Percentiles rank a stretch among this genome's conserved stretches.
phyloP scores from a whole-genome alignment of 2,888 invertebrate genomes.

The Venusia cambrica region DNA sequence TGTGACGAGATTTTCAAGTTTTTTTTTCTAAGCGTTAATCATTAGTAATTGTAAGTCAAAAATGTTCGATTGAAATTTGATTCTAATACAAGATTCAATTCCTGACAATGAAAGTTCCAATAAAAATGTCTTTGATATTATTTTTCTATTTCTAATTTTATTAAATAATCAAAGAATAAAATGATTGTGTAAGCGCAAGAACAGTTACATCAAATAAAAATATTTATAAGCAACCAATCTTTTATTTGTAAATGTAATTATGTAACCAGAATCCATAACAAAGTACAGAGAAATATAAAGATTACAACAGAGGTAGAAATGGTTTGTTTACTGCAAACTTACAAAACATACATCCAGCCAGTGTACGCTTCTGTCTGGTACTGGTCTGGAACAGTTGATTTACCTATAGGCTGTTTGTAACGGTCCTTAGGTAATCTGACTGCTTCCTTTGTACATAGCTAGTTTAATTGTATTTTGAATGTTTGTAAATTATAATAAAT shows the following conservation, averaged over 20 bases:
- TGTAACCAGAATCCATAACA: neutral
- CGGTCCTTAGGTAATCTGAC: too few relatives aligned
- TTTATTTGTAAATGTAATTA: slow-evolving; percentile 53
- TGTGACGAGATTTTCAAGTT: slow-evolving; percentile 38
- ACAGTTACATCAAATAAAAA: slow-evolving; percentile 77
- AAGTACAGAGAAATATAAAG: slow-evolving; percentile 6
- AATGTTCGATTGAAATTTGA: slow-evolving; percentile 23
- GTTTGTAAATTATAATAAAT: too few relatives aligned
- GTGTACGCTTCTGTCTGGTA: too few relatives aligned
- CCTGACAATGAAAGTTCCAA: slow-evolving; percentile 69
- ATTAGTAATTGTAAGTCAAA: slow-evolving; percentile 23
- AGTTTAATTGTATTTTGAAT: too few relatives aligned
- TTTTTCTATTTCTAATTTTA: slow-evolving; percentile 81
- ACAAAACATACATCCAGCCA: too few relatives aligned
- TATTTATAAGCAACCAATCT: slow-evolving; percentile 72
- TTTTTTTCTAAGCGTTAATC: slow-evolving; percentile 28
- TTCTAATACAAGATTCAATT: slow-evolving; percentile 17
- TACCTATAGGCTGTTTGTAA: too few relatives aligned
- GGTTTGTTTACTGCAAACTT: neutral
- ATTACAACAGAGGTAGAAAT: slow-evolving; percentile 26
- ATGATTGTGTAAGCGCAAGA: slow-evolving; percentile 72
- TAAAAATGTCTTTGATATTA: slow-evolving; percentile 77
- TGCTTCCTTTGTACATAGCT: too few relatives aligned
- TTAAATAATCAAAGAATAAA: slow-evolving; percentile 71
- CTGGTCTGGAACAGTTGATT: too few relatives aligned